Evolutionary conservation across 1,140 invertebrate species (phyloP).

Genomic region (Epicauta chinensis): DNA sequence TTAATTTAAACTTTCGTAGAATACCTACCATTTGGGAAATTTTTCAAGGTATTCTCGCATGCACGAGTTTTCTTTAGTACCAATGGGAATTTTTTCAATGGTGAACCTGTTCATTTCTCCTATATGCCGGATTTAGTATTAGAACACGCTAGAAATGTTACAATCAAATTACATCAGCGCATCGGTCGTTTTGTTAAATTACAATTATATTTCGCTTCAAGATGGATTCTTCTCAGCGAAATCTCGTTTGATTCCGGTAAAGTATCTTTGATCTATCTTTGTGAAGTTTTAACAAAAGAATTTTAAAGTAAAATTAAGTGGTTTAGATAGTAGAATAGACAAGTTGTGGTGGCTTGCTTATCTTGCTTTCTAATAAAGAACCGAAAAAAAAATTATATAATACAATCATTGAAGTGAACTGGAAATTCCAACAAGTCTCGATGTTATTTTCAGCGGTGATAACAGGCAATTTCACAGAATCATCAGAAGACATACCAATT

Average conservation of each 20-base stretch:
- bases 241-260: slow-evolving; percentile 73
- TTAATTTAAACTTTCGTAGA: neutral
- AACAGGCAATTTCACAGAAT: slow-evolving; percentile 62
- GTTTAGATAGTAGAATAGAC: too few relatives aligned
- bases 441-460: slow-evolving; percentile 50
- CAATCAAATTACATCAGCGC: slow-evolving; percentile 72
- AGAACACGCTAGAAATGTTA: slow-evolving; percentile 76
- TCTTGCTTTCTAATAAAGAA: too few relatives aligned
- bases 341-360: too few relatives aligned
- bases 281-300: too few relatives aligned
- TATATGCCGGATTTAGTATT: slow-evolving; percentile 76
- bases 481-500: slow-evolving; percentile 47
- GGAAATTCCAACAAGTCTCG: slow-evolving; percentile 7
- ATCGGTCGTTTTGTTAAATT: slow-evolving; percentile 70
- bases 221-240: slow-evolving; percentile 86
- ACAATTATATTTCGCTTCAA: slow-evolving; percentile 74
- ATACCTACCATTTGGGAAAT: slow-evolving; percentile 13
- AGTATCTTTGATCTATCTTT: slow-evolving; percentile 13
- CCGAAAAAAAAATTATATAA: too few relatives aligned
- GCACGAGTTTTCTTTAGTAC: slow-evolving; percentile 67
- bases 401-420: too few relatives aligned
- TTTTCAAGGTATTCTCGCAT: slow-evolving; percentile 57
- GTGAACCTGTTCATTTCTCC: slow-evolving; percentile 59
- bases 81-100: slow-evolving; percentile 58
- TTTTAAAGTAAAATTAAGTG: too few relatives aligned